Percentiles rank a stretch among this genome's conserved stretches.
Evolutionary conservation across 2,797 vertebrate genomes (phyloP).

Genomic region (Halcyon leucocephala): DNA sequence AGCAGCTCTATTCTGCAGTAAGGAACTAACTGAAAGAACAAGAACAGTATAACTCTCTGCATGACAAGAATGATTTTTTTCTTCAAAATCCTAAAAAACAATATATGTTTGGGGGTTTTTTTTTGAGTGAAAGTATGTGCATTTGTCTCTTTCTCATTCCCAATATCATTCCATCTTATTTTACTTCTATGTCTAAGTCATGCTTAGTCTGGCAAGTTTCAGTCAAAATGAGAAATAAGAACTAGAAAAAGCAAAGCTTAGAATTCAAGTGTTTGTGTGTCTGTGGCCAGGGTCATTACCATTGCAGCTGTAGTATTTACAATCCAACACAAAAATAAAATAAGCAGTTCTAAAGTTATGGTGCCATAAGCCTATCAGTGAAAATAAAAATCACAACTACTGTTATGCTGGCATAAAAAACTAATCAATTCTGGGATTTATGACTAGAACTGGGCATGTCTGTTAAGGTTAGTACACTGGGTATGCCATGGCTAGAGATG

Average conservation of each 20-base stretch:
- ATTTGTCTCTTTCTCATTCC: neutral
- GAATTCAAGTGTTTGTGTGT: neutral
- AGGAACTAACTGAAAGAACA: neutral
- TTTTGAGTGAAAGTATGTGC: neutral
- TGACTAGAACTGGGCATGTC: neutral
- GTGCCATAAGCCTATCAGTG: neutral
- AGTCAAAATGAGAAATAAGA: neutral
- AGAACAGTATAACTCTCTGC: neutral
- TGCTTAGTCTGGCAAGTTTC: neutral
- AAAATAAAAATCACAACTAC: neutral
- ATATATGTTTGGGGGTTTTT: neutral
- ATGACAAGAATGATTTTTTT: neutral
- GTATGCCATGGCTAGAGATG: neutral
- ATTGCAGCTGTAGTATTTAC: neutral
- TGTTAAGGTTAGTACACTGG: fast-evolving
- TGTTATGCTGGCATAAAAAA: neutral
- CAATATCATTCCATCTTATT: neutral
- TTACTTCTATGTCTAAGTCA: neutral
- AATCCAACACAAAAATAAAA: neutral
- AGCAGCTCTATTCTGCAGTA: neutral
- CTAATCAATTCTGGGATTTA: neutral
- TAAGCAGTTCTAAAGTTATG: neutral
- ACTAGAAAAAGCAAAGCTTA: neutral
- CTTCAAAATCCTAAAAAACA: neutral
- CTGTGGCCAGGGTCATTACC: neutral